phyloP scores from a whole-genome alignment of 2,888 invertebrate genomes.

The Zygothrica quintamaculata region DNA sequence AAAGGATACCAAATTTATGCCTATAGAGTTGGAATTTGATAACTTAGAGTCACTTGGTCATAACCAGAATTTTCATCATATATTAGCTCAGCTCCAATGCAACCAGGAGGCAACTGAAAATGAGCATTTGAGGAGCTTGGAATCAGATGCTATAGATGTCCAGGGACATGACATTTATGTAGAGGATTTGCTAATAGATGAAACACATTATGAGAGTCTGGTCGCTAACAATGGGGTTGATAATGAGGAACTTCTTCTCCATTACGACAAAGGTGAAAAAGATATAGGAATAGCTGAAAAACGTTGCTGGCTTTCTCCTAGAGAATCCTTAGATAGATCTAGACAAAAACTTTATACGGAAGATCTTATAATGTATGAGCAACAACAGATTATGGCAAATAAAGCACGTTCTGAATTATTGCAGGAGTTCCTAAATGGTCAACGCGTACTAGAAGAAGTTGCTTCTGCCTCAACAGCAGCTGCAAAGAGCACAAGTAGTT shows the following conservation, averaged over 20 bases:
- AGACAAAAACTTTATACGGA: conserved; percentile 66
- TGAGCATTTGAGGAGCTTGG: conserved; percentile 14
- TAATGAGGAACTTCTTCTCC: conserved; percentile 21
- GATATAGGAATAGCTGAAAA: too few species aligned
- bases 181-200: too few species aligned
- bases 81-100: conserved; percentile 22
- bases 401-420: conserved; percentile 73
- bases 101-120: conserved; percentile 21
- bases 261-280: conserved; percentile 31
- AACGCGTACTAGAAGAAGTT: conserved; percentile 57
- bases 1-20: conserved; percentile 30
- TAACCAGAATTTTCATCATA: conserved; percentile 19
- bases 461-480: conserved; percentile 26
- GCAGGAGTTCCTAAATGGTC: conserved; percentile 71
- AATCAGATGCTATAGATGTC: conserved; percentile 10
- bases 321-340: not conserved
- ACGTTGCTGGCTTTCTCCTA: too few species aligned
- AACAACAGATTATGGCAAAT: conserved; percentile 71
- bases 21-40: conserved; percentile 32
- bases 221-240: not conserved
- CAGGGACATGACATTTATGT: conserved; percentile 4
- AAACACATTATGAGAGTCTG: not conserved
- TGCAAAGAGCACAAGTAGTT: conserved; percentile 36
- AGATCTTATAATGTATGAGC: conserved; percentile 68
- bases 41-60: not conserved